Evolutionary conservation across 2,888 invertebrate genomes (phyloP).

Genomic region (Cheilosia variabilis): DNA sequence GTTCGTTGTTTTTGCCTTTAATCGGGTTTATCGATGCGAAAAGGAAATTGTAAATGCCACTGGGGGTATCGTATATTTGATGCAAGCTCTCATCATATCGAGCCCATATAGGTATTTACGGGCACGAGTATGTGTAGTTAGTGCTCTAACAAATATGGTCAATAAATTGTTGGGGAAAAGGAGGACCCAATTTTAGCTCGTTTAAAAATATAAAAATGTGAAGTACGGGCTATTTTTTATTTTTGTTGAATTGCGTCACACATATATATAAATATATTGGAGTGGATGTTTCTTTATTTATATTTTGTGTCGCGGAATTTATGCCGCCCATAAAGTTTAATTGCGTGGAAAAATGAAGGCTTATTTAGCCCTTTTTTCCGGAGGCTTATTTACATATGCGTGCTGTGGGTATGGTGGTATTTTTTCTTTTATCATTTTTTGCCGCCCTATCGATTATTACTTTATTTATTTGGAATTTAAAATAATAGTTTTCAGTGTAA

Average conservation of each 20-base stretch:
- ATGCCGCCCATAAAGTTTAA: constrained; percentile 82
- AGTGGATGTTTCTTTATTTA: constrained; percentile 7
- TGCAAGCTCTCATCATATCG: constrained; percentile 32
- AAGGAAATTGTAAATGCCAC: constrained; percentile 44
- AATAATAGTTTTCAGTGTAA: constrained; percentile 39
- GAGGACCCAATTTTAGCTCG: no score
- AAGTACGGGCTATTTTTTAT: constrained; percentile 2
- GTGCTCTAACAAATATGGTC: no score
- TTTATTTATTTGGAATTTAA: constrained; percentile 42
- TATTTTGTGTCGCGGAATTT: constrained; percentile 78
- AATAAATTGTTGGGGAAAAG: no score
- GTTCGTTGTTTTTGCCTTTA: constrained; percentile 34
- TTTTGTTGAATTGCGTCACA: constrained; percentile 24
- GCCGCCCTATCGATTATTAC: constrained; percentile 28
- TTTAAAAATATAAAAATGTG: no score
- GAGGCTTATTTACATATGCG: background rate
- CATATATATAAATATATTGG: background rate
- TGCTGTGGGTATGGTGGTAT: no score
- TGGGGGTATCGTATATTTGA: background rate
- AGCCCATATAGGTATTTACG: background rate
- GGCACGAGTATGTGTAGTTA: background rate
- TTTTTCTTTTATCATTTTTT: background rate
- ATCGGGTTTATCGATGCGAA: constrained; percentile 51
- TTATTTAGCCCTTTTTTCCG: constrained; percentile 50
- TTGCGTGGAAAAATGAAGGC: constrained; percentile 81